Percentiles rank a stretch among this genome's conserved stretches.
phyloP scores from a whole-genome alignment of 2,797 vertebrate species.

The Myripristis murdjan region DNA sequence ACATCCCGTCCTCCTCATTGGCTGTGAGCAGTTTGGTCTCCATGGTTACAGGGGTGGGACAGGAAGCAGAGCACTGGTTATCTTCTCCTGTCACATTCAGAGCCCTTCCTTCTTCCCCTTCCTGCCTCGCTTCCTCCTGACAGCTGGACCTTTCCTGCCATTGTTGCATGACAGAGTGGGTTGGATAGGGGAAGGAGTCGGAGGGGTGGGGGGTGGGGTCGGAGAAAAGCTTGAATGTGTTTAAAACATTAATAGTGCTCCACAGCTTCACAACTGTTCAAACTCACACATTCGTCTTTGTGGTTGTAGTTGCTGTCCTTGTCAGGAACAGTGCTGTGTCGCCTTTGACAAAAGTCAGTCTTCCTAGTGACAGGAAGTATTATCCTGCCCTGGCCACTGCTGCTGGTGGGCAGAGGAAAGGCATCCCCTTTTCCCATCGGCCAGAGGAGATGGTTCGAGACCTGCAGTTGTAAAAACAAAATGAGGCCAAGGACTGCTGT shows the following conservation, averaged over 20 bases:
- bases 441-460: conserved; percentile 26
- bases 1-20: conserved; percentile 33
- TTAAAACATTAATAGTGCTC: conserved; percentile 39
- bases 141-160: conserved; percentile 83
- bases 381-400: neutral
- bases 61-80: conserved; percentile 78
- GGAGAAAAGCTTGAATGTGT: conserved; percentile 37
- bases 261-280: conserved; percentile 11
- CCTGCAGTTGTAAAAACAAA: conserved; percentile 30
- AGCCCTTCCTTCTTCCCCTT: conserved; percentile 80
- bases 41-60: conserved; percentile 62
- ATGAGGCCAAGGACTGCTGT: conserved; percentile 8
- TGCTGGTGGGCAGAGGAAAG: conserved; percentile 22
- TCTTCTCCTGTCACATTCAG: conserved; percentile 78
- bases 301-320: neutral
- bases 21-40: conserved; percentile 46
- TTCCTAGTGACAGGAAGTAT: conserved; percentile 20
- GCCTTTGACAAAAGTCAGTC: conserved; percentile 1
- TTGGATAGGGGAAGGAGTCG: too few species aligned
- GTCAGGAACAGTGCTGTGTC: neutral
- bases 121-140: conserved; percentile 70
- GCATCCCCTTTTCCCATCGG: conserved; percentile 10
- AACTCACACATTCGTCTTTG: neutral
- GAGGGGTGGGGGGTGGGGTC: neutral
- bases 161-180: conserved; percentile 70